A percentile compares a stretch with the other conserved stretches of the same genome.
Evolutionary conservation across 1,140 invertebrate species (phyloP).

Genomic region (Pygmarrhopalites habei): DNA sequence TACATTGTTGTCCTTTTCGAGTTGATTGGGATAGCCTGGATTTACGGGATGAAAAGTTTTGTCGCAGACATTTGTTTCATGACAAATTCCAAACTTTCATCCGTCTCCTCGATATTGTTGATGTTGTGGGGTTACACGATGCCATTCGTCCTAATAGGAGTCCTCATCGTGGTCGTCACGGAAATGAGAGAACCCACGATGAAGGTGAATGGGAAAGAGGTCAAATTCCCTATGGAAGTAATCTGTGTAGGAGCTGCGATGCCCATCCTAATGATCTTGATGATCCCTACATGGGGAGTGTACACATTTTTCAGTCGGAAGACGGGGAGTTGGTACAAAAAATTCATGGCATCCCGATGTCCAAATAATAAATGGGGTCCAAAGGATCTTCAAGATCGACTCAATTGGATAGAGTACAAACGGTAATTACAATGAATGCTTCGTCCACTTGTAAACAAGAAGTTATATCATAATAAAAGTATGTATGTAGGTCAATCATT

Average conservation of each 20-base stretch:
- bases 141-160: background rate
- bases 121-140: background rate
- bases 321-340: background rate
- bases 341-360: background rate
- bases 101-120: background rate
- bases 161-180: background rate
- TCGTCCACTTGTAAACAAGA: too few relatives aligned
- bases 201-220: background rate
- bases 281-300: background rate
- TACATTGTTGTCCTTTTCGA: conserved; percentile 63
- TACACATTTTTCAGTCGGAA: background rate
- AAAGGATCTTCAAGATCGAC: background rate
- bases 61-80: conserved; percentile 69
- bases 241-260: background rate
- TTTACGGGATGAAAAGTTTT: conserved; percentile 66
- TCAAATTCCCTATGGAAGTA: background rate
- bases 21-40: conserved; percentile 60
- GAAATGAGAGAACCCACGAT: background rate
- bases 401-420: background rate
- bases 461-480: too few relatives aligned
- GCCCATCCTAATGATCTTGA: background rate
- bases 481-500: too few relatives aligned
- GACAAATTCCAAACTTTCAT: conserved; percentile 54
- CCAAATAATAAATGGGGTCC: conserved; percentile 2
- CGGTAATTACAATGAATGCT: too few relatives aligned